Evolutionary conservation across 2,113 vertebrate genomes (phyloP), one percentile per base, ranked within the genome.

Genomic region (Regulus satrapa): DNA sequence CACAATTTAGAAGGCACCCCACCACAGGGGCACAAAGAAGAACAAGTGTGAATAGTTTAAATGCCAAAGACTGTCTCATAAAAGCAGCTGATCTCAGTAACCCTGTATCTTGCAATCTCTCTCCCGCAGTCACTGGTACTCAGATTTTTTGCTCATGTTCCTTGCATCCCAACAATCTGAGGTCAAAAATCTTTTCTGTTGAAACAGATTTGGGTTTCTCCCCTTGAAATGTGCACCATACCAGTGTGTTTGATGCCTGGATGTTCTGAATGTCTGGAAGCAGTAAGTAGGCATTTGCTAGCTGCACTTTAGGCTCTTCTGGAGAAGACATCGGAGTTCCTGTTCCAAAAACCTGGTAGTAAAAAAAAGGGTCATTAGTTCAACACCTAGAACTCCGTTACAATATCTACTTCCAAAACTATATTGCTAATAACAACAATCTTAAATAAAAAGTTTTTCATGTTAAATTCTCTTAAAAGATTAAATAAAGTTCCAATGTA

Each of bases 201-300:
- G 40, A 26, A 77, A 67, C 14, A 55, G 41, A 59, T 51, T 36
- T 51, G 34, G 8, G 23, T 54, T 94, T 89, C 34, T 82, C 45
- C 25, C 19, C 67, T 56, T 71, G 21, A 71, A 92, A 94, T 5
- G 4, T 18, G 72, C 94, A 96, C 95, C 56, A 49, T 98, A 99
- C 99, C 99, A 99, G 98, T 96, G 98, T 98, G 95, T 98, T 98
- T 91, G 99, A 99, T 24, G 98, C 96, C 96, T 98, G 99, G 97
- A 99, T 98, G 94, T 98, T 99, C 71, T 99, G 98, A 92, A 99
- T 98, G 74, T 99, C 98, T 67, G 99, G 99, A 96, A 99, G 98
- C 85, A 99, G 96, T 86, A 99, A 98, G 88, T 98, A 95, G 64
- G 98, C 95, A 31, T 97, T 97, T 54, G 94, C 79, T 59, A 98